These are phyloP conservation scores for Hylaea fasciaria DNA, from an alignment of 2,888 invertebrate species.

Conservation along the genomic window DNA sequence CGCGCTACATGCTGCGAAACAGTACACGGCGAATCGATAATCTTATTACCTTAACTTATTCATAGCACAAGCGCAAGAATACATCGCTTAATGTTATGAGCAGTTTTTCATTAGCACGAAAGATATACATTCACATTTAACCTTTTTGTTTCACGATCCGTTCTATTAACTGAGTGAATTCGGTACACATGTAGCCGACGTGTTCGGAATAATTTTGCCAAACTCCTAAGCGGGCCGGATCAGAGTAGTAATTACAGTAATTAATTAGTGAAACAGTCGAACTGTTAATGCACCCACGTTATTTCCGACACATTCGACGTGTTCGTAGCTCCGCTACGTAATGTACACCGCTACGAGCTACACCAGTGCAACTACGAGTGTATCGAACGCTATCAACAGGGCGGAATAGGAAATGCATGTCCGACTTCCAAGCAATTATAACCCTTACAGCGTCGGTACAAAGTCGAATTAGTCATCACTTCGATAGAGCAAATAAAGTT, in stretches of 20 bases:
- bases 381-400: conserved; percentile 1
- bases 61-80: conserved; percentile 28
- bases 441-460: conserved; percentile 16
- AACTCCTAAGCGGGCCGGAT: conserved; percentile 23
- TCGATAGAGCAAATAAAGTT: conserved; percentile 26
- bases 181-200: conserved; percentile 26
- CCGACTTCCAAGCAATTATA: conserved; percentile 9
- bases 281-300: conserved; percentile 24
- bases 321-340: conserved; percentile 8
- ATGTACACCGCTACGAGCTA: conserved; percentile 5
- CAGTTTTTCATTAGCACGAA: conserved; percentile 21
- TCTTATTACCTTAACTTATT: conserved; percentile 37
- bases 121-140: conserved; percentile 11
- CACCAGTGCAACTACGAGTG: neutral
- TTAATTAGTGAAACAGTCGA: conserved; percentile 31
- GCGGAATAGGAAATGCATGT: neutral
- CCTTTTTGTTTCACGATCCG: conserved; percentile 15
- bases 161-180: conserved; percentile 25
- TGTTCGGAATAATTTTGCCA: conserved; percentile 26
- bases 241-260: conserved; percentile 27
- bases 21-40: conserved; percentile 37
- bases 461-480: conserved; percentile 15
- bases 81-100: conserved; percentile 25
- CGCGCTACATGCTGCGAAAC: conserved; percentile 29
- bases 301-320: conserved; percentile 9